Conservation (phyloP, 2,113 vertebrate species). For the Bungarus multicinctus region DNA sequence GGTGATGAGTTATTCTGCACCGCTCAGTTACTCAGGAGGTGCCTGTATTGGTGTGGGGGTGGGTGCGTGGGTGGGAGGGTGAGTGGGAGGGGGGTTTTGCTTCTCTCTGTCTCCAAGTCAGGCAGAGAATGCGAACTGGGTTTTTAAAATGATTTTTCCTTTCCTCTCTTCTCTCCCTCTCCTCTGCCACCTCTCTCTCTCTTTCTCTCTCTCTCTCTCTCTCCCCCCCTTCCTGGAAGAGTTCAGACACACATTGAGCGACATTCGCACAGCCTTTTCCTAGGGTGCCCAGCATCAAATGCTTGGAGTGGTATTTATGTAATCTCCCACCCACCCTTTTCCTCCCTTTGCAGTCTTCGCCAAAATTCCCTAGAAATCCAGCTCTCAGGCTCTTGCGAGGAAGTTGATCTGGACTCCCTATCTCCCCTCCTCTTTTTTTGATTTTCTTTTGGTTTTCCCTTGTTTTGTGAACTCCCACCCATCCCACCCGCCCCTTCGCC, state of each 20-base stretch:
- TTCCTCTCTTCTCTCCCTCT: neutral
- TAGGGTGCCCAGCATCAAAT: slow-evolving; percentile 66
- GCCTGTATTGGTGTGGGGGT: slow-evolving; percentile 58
- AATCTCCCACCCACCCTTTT: slow-evolving; percentile 57
- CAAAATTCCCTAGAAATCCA: slow-evolving; percentile 75
- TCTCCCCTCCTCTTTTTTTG: neutral
- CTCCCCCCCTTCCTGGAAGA: slow-evolving; percentile 70
- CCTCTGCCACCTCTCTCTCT: too few species aligned
- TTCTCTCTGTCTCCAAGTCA: slow-evolving; percentile 65
- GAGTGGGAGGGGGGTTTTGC: slow-evolving; percentile 18
- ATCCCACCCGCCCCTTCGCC: neutral
- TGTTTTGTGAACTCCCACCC: neutral
- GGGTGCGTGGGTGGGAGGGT: slow-evolving; percentile 59
- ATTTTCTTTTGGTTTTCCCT: slow-evolving; percentile 39
- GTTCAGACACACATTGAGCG: slow-evolving; percentile 77
- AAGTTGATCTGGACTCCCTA: slow-evolving; percentile 32
- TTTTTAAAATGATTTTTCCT: neutral
- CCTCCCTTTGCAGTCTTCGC: slow-evolving; percentile 69
- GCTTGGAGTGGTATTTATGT: slow-evolving; percentile 69
- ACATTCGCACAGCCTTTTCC: slow-evolving; percentile 73
- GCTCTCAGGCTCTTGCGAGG: slow-evolving; percentile 61
- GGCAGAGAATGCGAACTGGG: slow-evolving; percentile 69
- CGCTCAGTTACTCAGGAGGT: slow-evolving; percentile 68
- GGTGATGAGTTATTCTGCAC: slow-evolving; percentile 63
- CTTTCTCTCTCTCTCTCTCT: slow-evolving; percentile 32